A percentile compares a stretch with the other conserved stretches of the same genome.
Evolutionary conservation across 1,140 invertebrate genomes (phyloP).

Genomic region (Tetragnatha versicolor): DNA sequence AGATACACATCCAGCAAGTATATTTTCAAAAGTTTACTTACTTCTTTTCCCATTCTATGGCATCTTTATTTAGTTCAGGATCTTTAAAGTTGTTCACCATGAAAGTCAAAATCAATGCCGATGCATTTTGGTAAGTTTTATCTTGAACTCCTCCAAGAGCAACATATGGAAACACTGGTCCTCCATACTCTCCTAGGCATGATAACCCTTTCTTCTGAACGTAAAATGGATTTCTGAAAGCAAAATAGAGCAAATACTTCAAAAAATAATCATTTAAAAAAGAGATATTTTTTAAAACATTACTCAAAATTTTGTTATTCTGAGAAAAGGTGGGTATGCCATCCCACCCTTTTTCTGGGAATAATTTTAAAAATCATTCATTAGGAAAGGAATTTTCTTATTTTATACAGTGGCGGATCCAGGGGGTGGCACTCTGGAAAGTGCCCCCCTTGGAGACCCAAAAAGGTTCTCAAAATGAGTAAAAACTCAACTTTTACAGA

Average conservation of each 20-base stretch:
- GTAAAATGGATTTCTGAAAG: conserved; percentile 76
- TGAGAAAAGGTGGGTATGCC: too few species aligned
- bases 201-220: conserved; percentile 60
- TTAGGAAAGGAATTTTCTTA: too few species aligned
- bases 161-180: conserved; percentile 88
- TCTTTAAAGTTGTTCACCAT: conserved; percentile 89
- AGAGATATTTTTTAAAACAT: background rate
- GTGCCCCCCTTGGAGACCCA: too few species aligned
- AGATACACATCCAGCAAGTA: too few species aligned
- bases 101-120: conserved; percentile 87
- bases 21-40: conserved; percentile 63
- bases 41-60: conserved; percentile 88
- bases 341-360: too few species aligned
- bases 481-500: too few species aligned
- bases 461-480: too few species aligned
- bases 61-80: conserved; percentile 73
- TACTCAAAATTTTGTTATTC: too few species aligned
- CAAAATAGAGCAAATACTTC: conserved; percentile 45
- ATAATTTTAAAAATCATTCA: too few species aligned
- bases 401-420: too few species aligned
- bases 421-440: too few species aligned
- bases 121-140: conserved; percentile 77
- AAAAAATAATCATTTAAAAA: background rate
- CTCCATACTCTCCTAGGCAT: conserved; percentile 88
- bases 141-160: conserved; percentile 89